Evolutionary conservation across 2,113 vertebrate species (phyloP), one percentile per base, ranked within the genome.

Genomic region (Melierax canorus): DNA sequence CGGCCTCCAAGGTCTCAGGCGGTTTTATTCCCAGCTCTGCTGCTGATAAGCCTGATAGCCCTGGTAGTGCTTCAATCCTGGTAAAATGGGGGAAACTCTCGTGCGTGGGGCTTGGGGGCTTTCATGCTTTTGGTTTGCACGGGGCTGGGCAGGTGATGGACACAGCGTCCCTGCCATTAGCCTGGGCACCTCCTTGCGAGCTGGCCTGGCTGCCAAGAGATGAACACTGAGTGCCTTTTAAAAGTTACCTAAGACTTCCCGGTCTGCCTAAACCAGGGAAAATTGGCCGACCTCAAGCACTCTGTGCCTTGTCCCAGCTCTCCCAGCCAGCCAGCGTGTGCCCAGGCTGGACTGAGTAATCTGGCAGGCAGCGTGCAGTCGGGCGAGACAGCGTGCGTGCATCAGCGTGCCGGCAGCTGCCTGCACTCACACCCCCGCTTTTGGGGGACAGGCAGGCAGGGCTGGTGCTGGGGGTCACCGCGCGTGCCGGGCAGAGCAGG

Each of bases 341-440:
- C 46, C 72, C 50, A 64, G 77, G 62, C 36, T 39, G 59, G 26
- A 6, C n/a, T 39, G 76, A 67, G 66, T 10, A 51, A 10, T 1
- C 59, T 24, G 84, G 41, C 89, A 55, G 58, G 56, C 81, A 56
- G 22, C 1, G 1, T 0, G 14, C 10, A 12, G 43, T 21, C 1
- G 3, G 79, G 43, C 1, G 5, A 4, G 62, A 5, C 26, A 24
- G 56, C 0, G 5, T 0, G 3, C 1, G 7, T 3, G 27, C 39
- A 12, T 34, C 23, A 10, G 66, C 1, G 1, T 0, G 43, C 29
- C 0, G 15, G 62, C 43, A n/a, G 84, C 67, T 59, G 64, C 59
- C 45, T n/a, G n/a, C 3, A 5, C 26, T 56, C 46, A 21, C 39
- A 6, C 16, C 8, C 2, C 2, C 0, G 0, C 55, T 23, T 0